Percentiles rank a stretch among this genome's conserved stretches.
These are phyloP conservation scores for Thelaira solivaga DNA, from an alignment of 2,888 invertebrate species.

Conservation along the genomic window DNA sequence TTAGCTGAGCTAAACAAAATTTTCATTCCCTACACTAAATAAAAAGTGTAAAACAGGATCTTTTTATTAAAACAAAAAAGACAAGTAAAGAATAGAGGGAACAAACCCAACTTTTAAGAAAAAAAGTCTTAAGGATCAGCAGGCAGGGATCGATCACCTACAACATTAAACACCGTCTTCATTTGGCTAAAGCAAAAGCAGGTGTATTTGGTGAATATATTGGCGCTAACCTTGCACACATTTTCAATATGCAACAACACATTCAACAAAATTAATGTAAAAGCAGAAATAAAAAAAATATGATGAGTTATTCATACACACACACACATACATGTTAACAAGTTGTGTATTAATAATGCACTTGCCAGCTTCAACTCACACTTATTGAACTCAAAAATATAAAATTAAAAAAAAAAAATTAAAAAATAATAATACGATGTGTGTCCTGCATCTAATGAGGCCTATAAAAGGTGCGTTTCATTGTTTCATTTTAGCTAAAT, in stretches of 20 bases:
- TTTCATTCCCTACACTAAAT: conserved; percentile 30
- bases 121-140: conserved; percentile 20
- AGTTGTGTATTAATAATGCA: too few relatives aligned
- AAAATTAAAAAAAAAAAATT: not conserved
- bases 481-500: not conserved
- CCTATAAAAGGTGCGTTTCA: conserved; percentile 50
- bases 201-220: conserved; percentile 32
- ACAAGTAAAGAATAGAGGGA: not conserved
- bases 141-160: conserved; percentile 58
- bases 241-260: not conserved
- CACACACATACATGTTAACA: too few relatives aligned
- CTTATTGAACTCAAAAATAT: too few relatives aligned
- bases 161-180: conserved; percentile 6
- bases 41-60: conserved; percentile 39
- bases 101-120: conserved; percentile 2
- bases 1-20: conserved; percentile 12
- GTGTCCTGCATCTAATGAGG: conserved; percentile 58
- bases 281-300: too few relatives aligned
- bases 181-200: conserved; percentile 11
- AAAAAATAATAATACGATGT: conserved; percentile 32
- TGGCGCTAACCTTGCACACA: conserved; percentile 41
- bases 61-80: conserved; percentile 13
- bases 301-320: conserved; percentile 48
- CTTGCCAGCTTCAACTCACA: too few relatives aligned
- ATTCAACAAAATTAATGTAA: conserved; percentile 41